phyloP scores from a whole-genome alignment of 2,888 invertebrate genomes.

The Hanleya hanleyi region DNA sequence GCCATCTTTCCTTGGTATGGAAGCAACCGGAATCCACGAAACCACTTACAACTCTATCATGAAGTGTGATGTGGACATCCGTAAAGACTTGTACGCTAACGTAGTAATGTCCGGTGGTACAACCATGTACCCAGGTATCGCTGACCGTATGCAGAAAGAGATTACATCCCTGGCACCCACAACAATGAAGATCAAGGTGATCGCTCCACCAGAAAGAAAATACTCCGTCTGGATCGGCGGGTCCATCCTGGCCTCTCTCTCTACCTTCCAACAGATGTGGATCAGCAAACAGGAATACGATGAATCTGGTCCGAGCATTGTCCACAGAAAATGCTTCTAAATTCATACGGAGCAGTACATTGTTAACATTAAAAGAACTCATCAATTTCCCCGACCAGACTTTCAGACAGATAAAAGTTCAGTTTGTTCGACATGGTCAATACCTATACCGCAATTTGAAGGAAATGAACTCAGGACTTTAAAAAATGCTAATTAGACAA shows the following conservation, averaged over 20 bases:
- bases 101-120: conserved; percentile 90
- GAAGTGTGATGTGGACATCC: conserved; percentile 66
- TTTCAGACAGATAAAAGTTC: no score
- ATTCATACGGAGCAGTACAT: no score
- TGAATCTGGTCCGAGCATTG: conserved; percentile 77
- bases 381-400: no score
- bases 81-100: conserved; percentile 64
- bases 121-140: conserved; percentile 98
- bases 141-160: conserved; percentile 98
- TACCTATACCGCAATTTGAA: no score
- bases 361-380: no score
- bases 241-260: conserved; percentile 64
- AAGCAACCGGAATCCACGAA: conserved; percentile 61
- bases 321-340: conserved; percentile 89
- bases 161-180: conserved; percentile 86
- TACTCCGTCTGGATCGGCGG: conserved; percentile 70
- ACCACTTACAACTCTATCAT: conserved; percentile 63
- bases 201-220: conserved; percentile 68
- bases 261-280: conserved; percentile 69
- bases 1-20: conserved; percentile 70
- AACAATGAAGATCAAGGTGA: conserved; percentile 79
- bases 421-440: no score
- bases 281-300: conserved; percentile 67
- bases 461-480: no score
- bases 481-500: no score